Evolutionary conservation across 1,140 invertebrate genomes (phyloP).

Genomic region (Telenomus remus): DNA sequence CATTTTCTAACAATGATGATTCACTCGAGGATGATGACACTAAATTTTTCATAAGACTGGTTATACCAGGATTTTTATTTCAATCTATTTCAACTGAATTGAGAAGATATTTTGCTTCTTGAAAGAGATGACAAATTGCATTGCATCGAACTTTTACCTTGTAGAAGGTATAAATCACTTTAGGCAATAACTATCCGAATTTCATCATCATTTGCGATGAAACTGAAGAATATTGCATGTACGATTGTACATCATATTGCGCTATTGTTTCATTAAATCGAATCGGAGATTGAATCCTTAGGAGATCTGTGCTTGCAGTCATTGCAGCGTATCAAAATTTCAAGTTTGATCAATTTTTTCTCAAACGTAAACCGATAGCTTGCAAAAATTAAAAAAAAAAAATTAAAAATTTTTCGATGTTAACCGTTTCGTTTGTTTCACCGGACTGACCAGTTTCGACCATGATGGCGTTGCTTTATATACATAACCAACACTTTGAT

Average conservation of each 20-base stretch:
- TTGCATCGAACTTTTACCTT: conserved; percentile 41
- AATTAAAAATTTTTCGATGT: too few relatives aligned
- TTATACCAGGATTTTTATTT: conserved; percentile 54
- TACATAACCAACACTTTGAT: too few relatives aligned
- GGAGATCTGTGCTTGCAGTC: too few relatives aligned
- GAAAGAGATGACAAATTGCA: conserved; percentile 56
- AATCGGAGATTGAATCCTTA: not conserved
- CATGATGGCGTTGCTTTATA: too few relatives aligned
- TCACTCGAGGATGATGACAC: conserved; percentile 19
- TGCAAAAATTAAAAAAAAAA: too few relatives aligned
- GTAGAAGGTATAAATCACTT: conserved; percentile 24
- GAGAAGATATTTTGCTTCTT: conserved; percentile 60
- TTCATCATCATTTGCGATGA: conserved; percentile 67
- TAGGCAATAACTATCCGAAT: conserved; percentile 67
- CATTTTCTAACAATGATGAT: not conserved
- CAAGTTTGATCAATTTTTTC: too few relatives aligned
- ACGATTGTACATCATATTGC: conserved; percentile 65
- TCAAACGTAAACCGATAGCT: too few relatives aligned
- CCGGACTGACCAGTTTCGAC: too few relatives aligned
- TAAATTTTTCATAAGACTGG: conserved; percentile 52
- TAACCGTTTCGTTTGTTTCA: too few relatives aligned
- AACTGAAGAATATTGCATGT: conserved; percentile 61
- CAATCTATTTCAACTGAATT: conserved; percentile 60
- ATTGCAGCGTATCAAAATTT: too few relatives aligned
- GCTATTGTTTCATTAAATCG: conserved; percentile 59